Conservation (phyloP, 2,113 vertebrate species). For the Phylloscopus whistleri region DNA sequence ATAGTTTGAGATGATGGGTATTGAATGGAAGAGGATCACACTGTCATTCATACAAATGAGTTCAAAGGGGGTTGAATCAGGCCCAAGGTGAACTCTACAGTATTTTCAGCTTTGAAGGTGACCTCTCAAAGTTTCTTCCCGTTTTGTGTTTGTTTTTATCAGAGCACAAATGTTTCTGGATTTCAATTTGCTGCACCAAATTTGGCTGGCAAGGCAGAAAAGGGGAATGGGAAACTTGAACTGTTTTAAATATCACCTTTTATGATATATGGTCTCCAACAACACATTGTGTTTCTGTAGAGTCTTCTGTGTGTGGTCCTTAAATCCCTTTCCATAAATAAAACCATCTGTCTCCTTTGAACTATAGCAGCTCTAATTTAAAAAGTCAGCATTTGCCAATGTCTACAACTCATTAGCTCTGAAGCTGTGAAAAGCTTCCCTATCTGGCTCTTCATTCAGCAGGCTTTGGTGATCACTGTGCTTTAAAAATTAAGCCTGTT, state of each 20-base stretch:
- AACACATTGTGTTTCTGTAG: conserved; percentile 13
- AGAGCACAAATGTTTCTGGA: not conserved
- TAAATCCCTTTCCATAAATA: conserved; percentile 43
- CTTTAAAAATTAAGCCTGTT: not conserved
- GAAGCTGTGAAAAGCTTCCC: conserved; percentile 42
- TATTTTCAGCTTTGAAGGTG: not conserved
- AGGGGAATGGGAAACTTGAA: not conserved
- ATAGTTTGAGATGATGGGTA: not conserved
- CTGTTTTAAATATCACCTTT: not conserved
- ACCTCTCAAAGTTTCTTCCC: not conserved
- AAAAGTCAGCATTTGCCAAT: conserved; percentile 38
- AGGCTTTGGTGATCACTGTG: not conserved
- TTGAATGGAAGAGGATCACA: not conserved
- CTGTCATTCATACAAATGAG: not conserved
- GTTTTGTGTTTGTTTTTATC: not conserved
- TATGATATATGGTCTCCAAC: not conserved
- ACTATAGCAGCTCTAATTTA: conserved; percentile 37
- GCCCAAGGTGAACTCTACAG: not conserved
- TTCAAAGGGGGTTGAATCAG: not conserved
- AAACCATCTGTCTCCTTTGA: conserved; percentile 54
- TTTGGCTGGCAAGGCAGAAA: not conserved
- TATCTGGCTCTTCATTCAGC: not conserved
- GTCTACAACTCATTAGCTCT: conserved; percentile 41
- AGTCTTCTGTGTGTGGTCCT: not conserved
- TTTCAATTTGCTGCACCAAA: not conserved